phyloP scores from a whole-genome alignment of 2,888 invertebrate genomes.

The Dynastes maya region DNA sequence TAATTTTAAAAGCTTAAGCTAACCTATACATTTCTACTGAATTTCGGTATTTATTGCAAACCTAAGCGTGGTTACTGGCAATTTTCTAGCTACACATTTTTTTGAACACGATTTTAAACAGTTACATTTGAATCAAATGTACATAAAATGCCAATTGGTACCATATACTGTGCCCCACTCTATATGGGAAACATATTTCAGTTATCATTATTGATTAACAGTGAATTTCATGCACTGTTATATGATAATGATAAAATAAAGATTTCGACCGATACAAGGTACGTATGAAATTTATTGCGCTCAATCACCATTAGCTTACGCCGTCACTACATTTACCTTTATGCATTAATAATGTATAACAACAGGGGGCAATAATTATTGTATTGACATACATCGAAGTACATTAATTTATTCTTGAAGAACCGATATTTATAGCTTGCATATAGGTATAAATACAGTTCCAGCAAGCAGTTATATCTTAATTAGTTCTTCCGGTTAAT shows the following conservation, averaged over 20 bases:
- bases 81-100: too few relatives aligned
- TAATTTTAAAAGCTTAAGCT: too few relatives aligned
- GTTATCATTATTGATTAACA: constrained; percentile 1
- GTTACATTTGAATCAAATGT: too few relatives aligned
- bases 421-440: constrained; percentile 24
- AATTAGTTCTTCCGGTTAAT: constrained; percentile 16
- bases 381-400: constrained; percentile 32
- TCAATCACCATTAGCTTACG: constrained; percentile 13
- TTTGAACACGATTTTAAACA: too few relatives aligned
- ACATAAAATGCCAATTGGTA: too few relatives aligned
- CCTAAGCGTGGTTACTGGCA: too few relatives aligned
- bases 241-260: constrained; percentile 10
- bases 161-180: too few relatives aligned
- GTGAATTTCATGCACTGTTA: constrained; percentile 32
- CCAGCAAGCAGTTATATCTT: neutral
- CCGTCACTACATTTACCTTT: constrained; percentile 12
- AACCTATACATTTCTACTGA: too few relatives aligned
- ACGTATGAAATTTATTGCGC: constrained; percentile 27
- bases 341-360: constrained; percentile 25
- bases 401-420: constrained; percentile 35
- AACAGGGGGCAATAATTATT: constrained; percentile 34
- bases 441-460: neutral
- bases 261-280: constrained; percentile 1
- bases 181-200: too few relatives aligned
- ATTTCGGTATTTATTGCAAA: too few relatives aligned